Evolutionary conservation across 23 tunicate species (phyloP).

Genomic region (Diplosoma virens): DNA sequence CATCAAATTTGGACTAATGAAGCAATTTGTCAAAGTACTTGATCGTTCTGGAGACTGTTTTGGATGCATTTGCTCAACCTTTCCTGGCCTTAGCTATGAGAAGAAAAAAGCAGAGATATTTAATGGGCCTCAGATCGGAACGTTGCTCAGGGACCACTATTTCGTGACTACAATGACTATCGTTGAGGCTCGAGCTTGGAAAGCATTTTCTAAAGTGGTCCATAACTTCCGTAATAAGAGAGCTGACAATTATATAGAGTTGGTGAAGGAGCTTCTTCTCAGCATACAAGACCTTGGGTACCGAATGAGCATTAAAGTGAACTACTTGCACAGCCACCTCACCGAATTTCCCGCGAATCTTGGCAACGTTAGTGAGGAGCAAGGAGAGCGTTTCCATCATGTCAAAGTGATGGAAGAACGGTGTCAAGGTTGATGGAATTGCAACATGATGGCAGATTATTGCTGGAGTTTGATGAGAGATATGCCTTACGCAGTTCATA

Average conservation of each 20-base stretch:
- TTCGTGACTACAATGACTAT: constrained; percentile 22
- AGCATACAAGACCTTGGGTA: constrained; percentile 8
- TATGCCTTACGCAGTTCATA: too few relatives aligned
- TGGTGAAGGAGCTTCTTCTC: constrained; percentile 26
- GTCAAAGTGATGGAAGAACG: constrained; percentile 31
- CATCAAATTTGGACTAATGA: too few relatives aligned
- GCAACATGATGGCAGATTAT: constrained; percentile 43
- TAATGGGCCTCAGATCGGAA: constrained; percentile 22
- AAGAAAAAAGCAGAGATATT: constrained; percentile 20
- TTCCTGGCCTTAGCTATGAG: too few relatives aligned
- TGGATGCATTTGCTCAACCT: too few relatives aligned
- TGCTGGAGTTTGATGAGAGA: constrained; percentile 33
- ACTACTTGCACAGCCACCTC: constrained; percentile 27
- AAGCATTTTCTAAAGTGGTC: constrained; percentile 23
- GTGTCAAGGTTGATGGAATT: constrained; percentile 32
- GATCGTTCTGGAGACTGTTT: too few relatives aligned
- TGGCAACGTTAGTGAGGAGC: constrained; percentile 28
- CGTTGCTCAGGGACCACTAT: neutral
- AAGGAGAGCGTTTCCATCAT: constrained; percentile 18
- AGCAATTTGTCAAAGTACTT: too few relatives aligned
- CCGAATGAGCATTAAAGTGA: constrained; percentile 11
- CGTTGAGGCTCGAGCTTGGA: constrained; percentile 34
- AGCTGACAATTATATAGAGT: constrained; percentile 26
- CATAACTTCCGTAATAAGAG: constrained; percentile 23
- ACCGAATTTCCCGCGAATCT: constrained; percentile 20